Base-by-base conservation (phyloP, 2,888 invertebrate genomes). In the Icerya purchasi region DNA sequence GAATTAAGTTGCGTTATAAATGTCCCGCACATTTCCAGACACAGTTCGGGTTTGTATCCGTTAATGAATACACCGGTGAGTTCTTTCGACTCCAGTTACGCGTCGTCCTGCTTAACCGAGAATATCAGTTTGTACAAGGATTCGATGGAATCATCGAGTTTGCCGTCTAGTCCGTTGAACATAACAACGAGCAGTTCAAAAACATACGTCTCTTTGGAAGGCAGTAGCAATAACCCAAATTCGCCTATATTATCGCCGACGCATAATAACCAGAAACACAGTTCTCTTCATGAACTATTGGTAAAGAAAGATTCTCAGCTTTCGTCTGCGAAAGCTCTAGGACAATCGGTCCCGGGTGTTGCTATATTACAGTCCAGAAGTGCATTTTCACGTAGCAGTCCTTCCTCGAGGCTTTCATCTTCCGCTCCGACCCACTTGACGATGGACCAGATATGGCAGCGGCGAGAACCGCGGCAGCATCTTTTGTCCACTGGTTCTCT, bases 391-490 rank as follows among this genome's bases (percentile, higher is more conserved):
- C 59, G 59, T 2, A 59, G 56, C 21, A 62, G 55, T 61, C 72
- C 75, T 62, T 74, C 76, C 62, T 78, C 84, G 25, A 79, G 87
- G 61, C 75, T 90, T 2, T 89, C 88, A 2, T 86, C 88, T 55
- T 90, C 90, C 56, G 90, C 90, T 24, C 89, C 89, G 2, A 86
- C 88, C 59, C 86, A 88, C 70, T 78, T 84, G 64, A 84, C 85
- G 25, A 73, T 84, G 66, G 89, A 89, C 65, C 73, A 83, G 72
- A 83, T 90, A 63, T 90, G 90, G 90, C 84, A 84, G 69, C 78
- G 87, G 50, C 76, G 90, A 62, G 90, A 91, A 70, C 89, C 90
- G 2, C 77, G 90, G 57, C 86, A 85, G 70, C 89, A 90, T 74
- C 74, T 90, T 63, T 72, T 88, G 57, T 88, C 87, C 5, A 89